Base-by-base conservation (phyloP, 2,113 vertebrate species). In the Pygoscelis adeliae region DNA sequence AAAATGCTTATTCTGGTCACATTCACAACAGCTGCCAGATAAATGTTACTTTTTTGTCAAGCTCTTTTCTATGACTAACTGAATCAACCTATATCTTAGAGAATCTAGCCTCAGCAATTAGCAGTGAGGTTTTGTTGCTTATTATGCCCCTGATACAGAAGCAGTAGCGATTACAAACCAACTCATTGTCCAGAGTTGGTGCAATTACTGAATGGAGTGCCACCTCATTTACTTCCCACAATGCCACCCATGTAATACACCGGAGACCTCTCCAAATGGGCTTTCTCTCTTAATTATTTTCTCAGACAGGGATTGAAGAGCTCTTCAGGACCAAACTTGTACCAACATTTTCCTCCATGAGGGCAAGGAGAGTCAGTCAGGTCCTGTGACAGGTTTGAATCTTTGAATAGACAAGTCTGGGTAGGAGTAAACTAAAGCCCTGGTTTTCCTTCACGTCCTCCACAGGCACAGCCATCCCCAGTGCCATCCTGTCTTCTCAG, bases 221-320 rank as follows among this genome's bases (percentile, higher is more conserved):
- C 90, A 90, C 78, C 87, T 91, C 87, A 66, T 94, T 91, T 82
- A 29, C 73, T 56, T 88, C 87, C 85, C 82, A 40, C 8, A 88
- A 83, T 85, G 80, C 74, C 52, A 30, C 20, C 77, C 42, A 9
- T 5, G 66, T 66, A 65, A 65, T 11, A 13, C 53, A 56, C 9
- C 2, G 3, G 25, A 93, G 44, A 32, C 36, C 62, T 73, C 66
- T 77, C 58, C 87, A 80, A 83, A 42, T 6, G 20, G 30, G 36
- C 70, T 93, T 89, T 78, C 53, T 90, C 36, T 46, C 79, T n/a
- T 63, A 72, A 83, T 92, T 96, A 66, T 89, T 89, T 93, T 82
- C 77, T 63, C 73, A 79, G 83, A 14, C 26, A 30, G 52, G 52
- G 56, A 44, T 10, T 88, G 83, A 88, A 74, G 70, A 52, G 49